phyloP scores from a whole-genome alignment of 2,888 invertebrate species.

The Hydroisotoma schaefferi region DNA sequence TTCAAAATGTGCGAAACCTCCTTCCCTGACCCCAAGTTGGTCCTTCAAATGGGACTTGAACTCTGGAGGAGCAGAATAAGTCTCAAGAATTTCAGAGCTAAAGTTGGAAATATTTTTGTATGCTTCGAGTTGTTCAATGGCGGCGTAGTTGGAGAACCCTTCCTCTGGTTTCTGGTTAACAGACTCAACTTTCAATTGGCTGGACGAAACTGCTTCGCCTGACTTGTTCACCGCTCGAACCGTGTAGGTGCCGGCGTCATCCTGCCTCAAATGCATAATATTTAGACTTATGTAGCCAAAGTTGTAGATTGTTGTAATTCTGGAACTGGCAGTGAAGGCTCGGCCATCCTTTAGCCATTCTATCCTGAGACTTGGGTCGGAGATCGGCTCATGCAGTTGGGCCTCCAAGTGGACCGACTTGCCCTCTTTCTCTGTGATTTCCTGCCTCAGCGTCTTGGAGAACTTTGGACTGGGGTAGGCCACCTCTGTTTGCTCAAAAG shows the following conservation, averaged over 20 bases:
- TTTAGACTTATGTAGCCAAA: slow-evolving; percentile 97
- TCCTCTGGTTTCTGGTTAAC: slow-evolving; percentile 69
- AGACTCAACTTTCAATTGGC: slow-evolving; percentile 16
- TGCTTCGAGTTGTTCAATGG: slow-evolving; percentile 85
- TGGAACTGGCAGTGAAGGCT: slow-evolving; percentile 92
- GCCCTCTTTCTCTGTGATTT: slow-evolving; percentile 60
- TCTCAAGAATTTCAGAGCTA: slow-evolving; percentile 69
- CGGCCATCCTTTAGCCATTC: slow-evolving; percentile 69
- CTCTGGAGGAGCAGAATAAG: slow-evolving; percentile 68
- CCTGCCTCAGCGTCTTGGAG: slow-evolving; percentile 75
- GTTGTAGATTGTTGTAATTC: slow-evolving; percentile 96
- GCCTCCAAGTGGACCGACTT: slow-evolving; percentile 90
- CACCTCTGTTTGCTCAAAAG: slow-evolving; percentile 7
- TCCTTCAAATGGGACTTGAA: slow-evolving; percentile 86
- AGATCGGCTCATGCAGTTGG: slow-evolving; percentile 67
- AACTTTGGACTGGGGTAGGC: slow-evolving; percentile 65
- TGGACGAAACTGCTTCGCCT: slow-evolving; percentile 66
- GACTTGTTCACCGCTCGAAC: slow-evolving; percentile 84
- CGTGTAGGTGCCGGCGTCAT: slow-evolving; percentile 94
- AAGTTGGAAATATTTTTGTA: slow-evolving; percentile 78
- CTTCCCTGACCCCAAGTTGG: slow-evolving; percentile 80
- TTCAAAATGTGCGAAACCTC: slow-evolving; percentile 93
- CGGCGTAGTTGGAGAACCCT: slow-evolving; percentile 74
- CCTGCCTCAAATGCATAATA: slow-evolving; percentile 96
- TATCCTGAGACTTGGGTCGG: slow-evolving; percentile 88